A percentile compares a stretch with the other conserved stretches of the same genome.
phyloP scores from a whole-genome alignment of 2,113 vertebrate species.

The Crypturellus undulatus region DNA sequence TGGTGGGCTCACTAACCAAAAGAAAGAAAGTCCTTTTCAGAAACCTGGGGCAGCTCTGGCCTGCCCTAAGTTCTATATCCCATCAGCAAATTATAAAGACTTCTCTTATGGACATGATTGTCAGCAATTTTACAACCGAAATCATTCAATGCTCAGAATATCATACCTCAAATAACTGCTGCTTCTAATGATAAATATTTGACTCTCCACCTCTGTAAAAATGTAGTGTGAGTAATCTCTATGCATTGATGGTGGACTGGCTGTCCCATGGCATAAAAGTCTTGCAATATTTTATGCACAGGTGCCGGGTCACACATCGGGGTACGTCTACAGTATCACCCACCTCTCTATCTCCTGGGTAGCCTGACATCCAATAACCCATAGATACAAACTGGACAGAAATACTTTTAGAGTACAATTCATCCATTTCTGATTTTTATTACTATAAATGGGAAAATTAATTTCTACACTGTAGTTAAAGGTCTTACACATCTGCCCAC shows the following conservation, averaged over 20 bases:
- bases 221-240: not conserved
- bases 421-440: not conserved
- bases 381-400: not conserved
- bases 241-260: not conserved
- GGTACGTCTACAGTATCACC: not conserved
- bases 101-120: not conserved
- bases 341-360: not conserved
- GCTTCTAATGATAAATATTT: not conserved
- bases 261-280: not conserved
- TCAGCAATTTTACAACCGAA: not conserved
- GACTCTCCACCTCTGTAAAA: not conserved
- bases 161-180: not conserved
- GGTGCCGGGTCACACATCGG: not conserved
- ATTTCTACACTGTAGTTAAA: not conserved
- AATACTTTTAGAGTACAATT: not conserved
- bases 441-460: not conserved
- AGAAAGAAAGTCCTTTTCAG: conserved; percentile 13
- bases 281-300: not conserved
- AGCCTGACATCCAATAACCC: not conserved
- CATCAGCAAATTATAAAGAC: not conserved
- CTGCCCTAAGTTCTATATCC: not conserved
- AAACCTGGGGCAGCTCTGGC: not conserved
- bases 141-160: not conserved
- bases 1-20: conserved; percentile 50
- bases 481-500: not conserved